phyloP scores from a whole-genome alignment of 2,113 vertebrate species.

The Channa argus region DNA sequence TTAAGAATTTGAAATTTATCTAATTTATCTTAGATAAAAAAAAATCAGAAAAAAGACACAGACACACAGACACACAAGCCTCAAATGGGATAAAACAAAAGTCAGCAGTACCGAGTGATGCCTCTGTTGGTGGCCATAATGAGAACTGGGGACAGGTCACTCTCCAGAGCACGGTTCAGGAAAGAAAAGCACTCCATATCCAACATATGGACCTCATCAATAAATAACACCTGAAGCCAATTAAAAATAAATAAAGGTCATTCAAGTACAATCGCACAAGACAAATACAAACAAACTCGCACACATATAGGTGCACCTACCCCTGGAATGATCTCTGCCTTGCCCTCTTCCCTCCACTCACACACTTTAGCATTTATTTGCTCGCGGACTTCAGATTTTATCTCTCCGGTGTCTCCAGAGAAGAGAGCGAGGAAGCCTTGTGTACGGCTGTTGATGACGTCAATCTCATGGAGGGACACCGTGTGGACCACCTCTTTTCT shows the following conservation, averaged over 20 bases:
- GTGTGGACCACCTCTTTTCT: conserved; percentile 95
- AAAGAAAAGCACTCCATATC: conserved; percentile 96
- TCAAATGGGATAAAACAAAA: no score
- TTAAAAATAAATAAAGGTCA: neutral
- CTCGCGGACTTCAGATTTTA: conserved; percentile 93
- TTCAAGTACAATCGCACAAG: neutral
- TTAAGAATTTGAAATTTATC: no score
- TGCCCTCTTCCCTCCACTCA: conserved; percentile 95
- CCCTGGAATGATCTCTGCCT: conserved; percentile 93
- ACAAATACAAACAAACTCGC: neutral
- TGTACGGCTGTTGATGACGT: conserved; percentile 95
- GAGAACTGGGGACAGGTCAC: conserved; percentile 92
- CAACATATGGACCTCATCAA: conserved; percentile 95
- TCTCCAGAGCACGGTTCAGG: conserved; percentile 93
- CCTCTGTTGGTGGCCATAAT: conserved; percentile 96
- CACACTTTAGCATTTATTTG: conserved; percentile 97
- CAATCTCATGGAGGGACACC: conserved; percentile 93
- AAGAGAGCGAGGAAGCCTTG: conserved; percentile 96
- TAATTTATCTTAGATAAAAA: no score
- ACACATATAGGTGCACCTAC: conserved; percentile 66
- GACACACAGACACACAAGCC: neutral
- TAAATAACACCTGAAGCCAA: conserved; percentile 89
- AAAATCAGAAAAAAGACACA: neutral
- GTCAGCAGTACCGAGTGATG: conserved; percentile 87
- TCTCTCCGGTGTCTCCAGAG: conserved; percentile 95